Percentiles rank a stretch among this genome's conserved stretches.
These are phyloP conservation scores for Lobophora halterata DNA, from an alignment of 2,888 invertebrate genomes.

Conservation along the genomic window DNA sequence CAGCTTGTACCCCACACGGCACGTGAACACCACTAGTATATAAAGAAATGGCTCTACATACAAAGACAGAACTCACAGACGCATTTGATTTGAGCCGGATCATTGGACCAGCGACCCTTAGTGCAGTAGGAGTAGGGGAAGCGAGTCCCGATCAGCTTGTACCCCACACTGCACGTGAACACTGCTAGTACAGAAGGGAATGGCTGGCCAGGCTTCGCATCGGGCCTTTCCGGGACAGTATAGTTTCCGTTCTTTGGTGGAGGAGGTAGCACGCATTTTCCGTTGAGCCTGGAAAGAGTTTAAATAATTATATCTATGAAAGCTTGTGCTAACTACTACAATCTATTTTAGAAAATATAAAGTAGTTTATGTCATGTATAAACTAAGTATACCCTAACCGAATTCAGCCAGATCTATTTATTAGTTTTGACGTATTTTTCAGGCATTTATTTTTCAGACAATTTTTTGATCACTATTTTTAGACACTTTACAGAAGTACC, in stretches of 20 bases:
- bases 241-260: constrained; percentile 19
- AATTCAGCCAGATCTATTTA: no score
- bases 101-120: constrained; percentile 22
- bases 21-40: constrained; percentile 16
- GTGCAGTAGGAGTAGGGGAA: constrained; percentile 17
- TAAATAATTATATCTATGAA: no score
- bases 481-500: no score
- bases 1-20: no score
- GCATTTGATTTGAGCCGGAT: constrained; percentile 20
- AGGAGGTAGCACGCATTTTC: constrained; percentile 16
- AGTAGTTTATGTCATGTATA: no score
- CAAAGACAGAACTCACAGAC: constrained; percentile 16
- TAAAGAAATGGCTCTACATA: constrained; percentile 7
- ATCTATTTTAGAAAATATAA: no score
- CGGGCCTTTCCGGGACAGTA: constrained; percentile 1
- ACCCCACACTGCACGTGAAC: constrained; percentile 18
- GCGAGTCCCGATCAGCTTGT: constrained; percentile 15
- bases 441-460: no score
- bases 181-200: constrained; percentile 12
- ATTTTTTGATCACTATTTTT: no score
- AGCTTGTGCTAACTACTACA: no score
- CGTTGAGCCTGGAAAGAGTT: no score
- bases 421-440: no score
- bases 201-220: constrained; percentile 13
- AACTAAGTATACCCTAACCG: no score